These are phyloP conservation scores for Rotaria macrura DNA, from an alignment of 2,888 invertebrate species.

Conservation along the genomic window DNA sequence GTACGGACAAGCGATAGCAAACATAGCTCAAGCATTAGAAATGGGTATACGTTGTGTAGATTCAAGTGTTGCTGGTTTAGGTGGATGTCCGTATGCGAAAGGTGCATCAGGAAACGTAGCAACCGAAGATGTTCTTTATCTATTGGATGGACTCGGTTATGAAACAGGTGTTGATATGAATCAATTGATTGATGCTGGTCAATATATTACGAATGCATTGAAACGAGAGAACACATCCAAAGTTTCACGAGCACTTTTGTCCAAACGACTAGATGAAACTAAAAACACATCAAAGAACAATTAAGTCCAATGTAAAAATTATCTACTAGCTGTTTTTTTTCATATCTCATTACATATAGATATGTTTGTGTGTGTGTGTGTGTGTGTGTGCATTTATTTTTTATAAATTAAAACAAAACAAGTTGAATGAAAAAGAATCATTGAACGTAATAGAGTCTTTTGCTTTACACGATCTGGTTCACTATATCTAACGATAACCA, in stretches of 20 bases:
- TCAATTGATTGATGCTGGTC: slow-evolving; percentile 18
- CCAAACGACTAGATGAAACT: background rate
- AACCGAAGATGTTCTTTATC: slow-evolving; percentile 90
- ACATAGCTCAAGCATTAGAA: slow-evolving; percentile 76
- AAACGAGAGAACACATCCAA: slow-evolving; percentile 26
- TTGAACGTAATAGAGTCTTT: too few species aligned
- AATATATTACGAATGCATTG: slow-evolving; percentile 24
- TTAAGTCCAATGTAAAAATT: too few species aligned
- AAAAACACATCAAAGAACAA: too few species aligned
- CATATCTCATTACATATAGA: too few species aligned
- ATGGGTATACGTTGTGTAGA: slow-evolving; percentile 76
- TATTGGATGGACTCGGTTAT: slow-evolving; percentile 75
- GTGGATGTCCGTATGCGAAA: slow-evolving; percentile 95
- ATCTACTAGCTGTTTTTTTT: too few species aligned
- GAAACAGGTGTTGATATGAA: slow-evolving; percentile 56
- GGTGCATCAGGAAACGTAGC: slow-evolving; percentile 94
- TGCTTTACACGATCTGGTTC: too few species aligned
- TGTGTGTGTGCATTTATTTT: too few species aligned
- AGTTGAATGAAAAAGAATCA: too few species aligned
- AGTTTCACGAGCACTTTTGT: slow-evolving; percentile 18
- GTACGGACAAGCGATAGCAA: slow-evolving; percentile 86
- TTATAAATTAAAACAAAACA: too few species aligned
- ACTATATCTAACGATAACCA: too few species aligned
- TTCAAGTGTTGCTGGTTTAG: slow-evolving; percentile 83
- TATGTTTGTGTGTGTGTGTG: too few species aligned